Evolutionary conservation across 1,140 invertebrate genomes (phyloP), one percentile per base, ranked within the genome.

Genomic region (Drosophila seguyi): DNA sequence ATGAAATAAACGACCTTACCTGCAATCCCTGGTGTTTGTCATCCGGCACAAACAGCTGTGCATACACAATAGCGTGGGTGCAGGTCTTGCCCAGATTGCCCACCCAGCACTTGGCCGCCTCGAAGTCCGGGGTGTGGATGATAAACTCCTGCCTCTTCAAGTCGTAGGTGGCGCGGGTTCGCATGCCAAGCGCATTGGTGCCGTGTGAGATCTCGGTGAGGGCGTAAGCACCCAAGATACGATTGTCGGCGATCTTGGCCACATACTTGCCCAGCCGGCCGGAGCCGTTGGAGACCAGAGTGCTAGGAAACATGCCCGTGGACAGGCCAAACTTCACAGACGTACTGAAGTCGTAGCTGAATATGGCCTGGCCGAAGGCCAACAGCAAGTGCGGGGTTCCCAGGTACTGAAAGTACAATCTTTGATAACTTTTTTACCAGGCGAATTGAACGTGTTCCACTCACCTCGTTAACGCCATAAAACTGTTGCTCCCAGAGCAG

Each of bases 181-280:
- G 94, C 95, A 98, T 96, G 34, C 95, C 95, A 92, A 96, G 95
- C 1, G 96, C 96, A 90, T 98, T 98, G 20, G 96, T 97, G 5
- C 97, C 97, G 93, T 98, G 97, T 6, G 95, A 95, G n/a, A 98
- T 94, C 93, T 98, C 97, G 0, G 97, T 98, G 1, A 98, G 91
- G 1, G 96, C 96, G 93, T 97, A 98, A 84, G 96, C 97, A n/a
- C 96, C 96, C 62, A 93, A 74, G 47, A 95, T 95, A 66, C 94
- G 92, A 16, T 93, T 93, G 29, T 94, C 93, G 41, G 94, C 92
- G n/a, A 94, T 92, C 66, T 94, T 94, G 8, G 95, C 94, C 14
- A 96, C 85, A 85, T 95, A 94, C 27, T 95, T 92, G 34, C 93
- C 92, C 82, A 96, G 95, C 44, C 95, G 94, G 1, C 94, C 92